These are phyloP conservation scores for Bombus superbus DNA, from an alignment of 1,140 invertebrate species.

Conservation along the genomic window DNA sequence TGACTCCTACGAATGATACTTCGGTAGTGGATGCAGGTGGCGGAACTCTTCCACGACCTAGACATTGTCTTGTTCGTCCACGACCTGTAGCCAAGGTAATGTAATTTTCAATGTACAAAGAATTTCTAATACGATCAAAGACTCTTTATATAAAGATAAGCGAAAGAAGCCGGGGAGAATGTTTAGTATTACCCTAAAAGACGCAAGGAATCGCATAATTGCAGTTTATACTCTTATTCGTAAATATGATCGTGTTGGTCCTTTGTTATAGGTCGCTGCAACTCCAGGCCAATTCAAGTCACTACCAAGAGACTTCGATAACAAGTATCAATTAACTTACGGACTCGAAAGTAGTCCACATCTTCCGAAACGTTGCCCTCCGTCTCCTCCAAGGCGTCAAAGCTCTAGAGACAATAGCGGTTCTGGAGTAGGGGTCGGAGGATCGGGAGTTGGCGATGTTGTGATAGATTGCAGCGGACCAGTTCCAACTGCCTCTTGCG, in stretches of 20 bases:
- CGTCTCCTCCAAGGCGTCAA: slow-evolving; percentile 93
- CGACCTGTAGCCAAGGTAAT: slow-evolving; percentile 93
- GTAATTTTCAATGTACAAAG: background rate
- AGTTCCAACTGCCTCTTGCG: slow-evolving; percentile 79
- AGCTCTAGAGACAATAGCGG: slow-evolving; percentile 81
- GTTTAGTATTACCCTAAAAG: background rate
- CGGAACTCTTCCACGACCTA: slow-evolving; percentile 92
- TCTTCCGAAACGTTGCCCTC: slow-evolving; percentile 85
- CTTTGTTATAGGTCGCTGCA: slow-evolving; percentile 74
- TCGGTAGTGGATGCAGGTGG: slow-evolving; percentile 87
- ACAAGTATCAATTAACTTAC: slow-evolving; percentile 81
- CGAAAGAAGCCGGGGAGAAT: background rate
- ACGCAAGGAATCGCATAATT: background rate
- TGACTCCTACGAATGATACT: slow-evolving; percentile 93
- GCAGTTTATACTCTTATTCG: background rate
- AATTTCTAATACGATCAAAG: too few relatives aligned
- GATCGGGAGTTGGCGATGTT: slow-evolving; percentile 71
- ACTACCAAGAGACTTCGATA: slow-evolving; percentile 81
- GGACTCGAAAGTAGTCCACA: slow-evolving; percentile 80
- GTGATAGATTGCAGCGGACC: slow-evolving; percentile 83
- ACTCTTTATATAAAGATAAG: too few relatives aligned
- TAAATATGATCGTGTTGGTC: background rate
- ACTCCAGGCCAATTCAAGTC: slow-evolving; percentile 81
- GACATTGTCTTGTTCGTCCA: slow-evolving; percentile 89
- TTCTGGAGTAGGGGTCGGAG: slow-evolving; percentile 66